Base-by-base conservation (phyloP, 2,888 invertebrate genomes). In the Coelinius sp. region DNA sequence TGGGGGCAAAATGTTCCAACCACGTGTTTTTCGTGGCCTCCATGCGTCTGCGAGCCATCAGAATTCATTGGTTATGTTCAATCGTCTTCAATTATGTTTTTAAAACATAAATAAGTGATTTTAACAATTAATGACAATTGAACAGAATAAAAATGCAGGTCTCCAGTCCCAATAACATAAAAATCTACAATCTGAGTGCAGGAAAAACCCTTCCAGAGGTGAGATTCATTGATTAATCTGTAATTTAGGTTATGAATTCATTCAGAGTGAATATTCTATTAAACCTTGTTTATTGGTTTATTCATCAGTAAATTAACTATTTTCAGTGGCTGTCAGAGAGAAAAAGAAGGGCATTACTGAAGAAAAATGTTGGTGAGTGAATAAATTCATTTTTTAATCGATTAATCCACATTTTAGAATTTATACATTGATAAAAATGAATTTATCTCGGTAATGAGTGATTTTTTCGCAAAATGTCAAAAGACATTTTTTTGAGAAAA, bases 131-230 rank as follows among this genome's bases (percentile, higher is more conserved):
- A 17, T 66, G 35, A 59, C 52, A 62, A 52, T 59, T 59, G 65
- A 53, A 52, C 22, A n/a, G 67, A 6, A 17, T 44, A 70, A 90
- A 85, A 85, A 98, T 98, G 98, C 96, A 97, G 88, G 94, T 97
- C 67, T 94, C 95, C 62, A 95, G 95, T 88, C 94, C 96, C 70
- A 98, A 99, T 89, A 95, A 98, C 89, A 94, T 98, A 44, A 99
- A 99, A 90, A 97, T 99, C 76, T 99, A 98, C 86, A 99, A 99
- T 90, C 91, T 99, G 52, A 98, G 97, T 88, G 95, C 95, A 76
- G 98, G 98, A 75, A 99, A 98, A 90, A 96, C 97, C 27, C 89
- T 99, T 76, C 99, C 99, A 75, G 98, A 99, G 89, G 97, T 97
- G 91, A 92, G 92, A 90, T 17, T 5, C 14, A 46, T 46, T 3